A percentile compares a stretch with the other conserved stretches of the same genome.
Evolutionary conservation across 2,888 invertebrate genomes (phyloP).

Genomic region (Patella caerulea): DNA sequence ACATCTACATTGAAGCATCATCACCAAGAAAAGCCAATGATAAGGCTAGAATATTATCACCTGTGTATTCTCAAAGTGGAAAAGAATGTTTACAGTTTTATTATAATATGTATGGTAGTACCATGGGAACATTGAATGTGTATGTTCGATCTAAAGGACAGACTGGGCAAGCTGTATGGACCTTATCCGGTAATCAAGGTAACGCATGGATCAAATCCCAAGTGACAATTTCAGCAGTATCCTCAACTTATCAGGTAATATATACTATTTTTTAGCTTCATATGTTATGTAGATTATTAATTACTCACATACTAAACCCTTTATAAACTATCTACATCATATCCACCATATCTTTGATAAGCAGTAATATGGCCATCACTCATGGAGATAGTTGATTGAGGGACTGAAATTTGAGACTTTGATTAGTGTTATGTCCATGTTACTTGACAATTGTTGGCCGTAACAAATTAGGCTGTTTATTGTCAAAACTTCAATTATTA

Average conservation of each 20-base stretch:
- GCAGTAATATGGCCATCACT: too few species aligned
- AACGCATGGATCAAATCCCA: conserved; percentile 60
- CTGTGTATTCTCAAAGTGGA: conserved; percentile 46
- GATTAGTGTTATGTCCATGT: too few species aligned
- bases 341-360: too few species aligned
- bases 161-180: conserved; percentile 41
- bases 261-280: too few species aligned
- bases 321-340: too few species aligned
- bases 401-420: too few species aligned
- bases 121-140: conserved; percentile 56
- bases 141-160: conserved; percentile 40
- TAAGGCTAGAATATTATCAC: conserved; percentile 73
- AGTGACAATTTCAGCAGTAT: conserved; percentile 42
- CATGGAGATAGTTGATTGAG: too few species aligned
- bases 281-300: too few species aligned
- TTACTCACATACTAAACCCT: too few species aligned
- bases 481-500: too few species aligned
- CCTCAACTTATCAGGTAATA: conserved; percentile 49
- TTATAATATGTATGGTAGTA: conserved; percentile 64
- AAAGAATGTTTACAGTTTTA: conserved; percentile 64
- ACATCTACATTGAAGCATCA: conserved; percentile 60
- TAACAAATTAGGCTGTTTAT: too few species aligned
- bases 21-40: conserved; percentile 76
- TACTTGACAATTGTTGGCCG: too few species aligned
- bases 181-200: conserved; percentile 56